phyloP scores from a whole-genome alignment of 2,113 vertebrate genomes.

The Alexandromys fortis region DNA sequence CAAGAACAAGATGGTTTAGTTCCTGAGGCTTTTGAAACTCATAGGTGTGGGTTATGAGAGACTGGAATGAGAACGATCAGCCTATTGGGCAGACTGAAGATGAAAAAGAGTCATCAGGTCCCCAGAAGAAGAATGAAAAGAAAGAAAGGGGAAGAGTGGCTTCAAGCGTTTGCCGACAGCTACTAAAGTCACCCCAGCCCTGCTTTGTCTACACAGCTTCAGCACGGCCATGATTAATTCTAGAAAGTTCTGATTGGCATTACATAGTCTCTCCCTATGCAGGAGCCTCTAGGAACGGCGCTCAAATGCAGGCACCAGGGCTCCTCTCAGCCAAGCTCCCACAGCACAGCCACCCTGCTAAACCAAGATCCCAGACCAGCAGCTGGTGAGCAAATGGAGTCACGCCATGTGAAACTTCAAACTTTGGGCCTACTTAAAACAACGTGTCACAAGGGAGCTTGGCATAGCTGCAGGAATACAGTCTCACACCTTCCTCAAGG shows the following conservation, averaged over 20 bases:
- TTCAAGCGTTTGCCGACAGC: neutral
- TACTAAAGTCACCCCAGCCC: neutral
- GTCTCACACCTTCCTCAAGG: constrained; percentile 56
- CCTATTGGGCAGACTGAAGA: neutral
- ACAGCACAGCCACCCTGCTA: neutral
- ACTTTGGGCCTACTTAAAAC: constrained; percentile 15
- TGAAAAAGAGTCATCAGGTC: neutral
- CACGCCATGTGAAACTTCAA: neutral
- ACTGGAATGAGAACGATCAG: rapidly evolving
- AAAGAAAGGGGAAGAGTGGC: neutral
- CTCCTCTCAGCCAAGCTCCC: neutral
- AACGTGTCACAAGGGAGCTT: constrained; percentile 1
- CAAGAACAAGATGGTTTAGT: neutral
- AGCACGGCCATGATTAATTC: neutral
- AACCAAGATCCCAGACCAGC: neutral
- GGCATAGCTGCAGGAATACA: constrained; percentile 39
- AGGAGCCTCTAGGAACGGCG: neutral
- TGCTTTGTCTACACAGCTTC: neutral
- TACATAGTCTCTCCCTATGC: neutral
- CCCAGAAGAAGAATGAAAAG: neutral
- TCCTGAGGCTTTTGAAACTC: neutral
- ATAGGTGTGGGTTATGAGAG: neutral
- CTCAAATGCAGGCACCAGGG: neutral
- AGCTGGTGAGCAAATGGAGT: neutral
- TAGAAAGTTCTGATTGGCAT: neutral